These are phyloP conservation scores for Sebastolobus altivelis DNA, from an alignment of 2,797 vertebrate species.

Conservation along the genomic window DNA sequence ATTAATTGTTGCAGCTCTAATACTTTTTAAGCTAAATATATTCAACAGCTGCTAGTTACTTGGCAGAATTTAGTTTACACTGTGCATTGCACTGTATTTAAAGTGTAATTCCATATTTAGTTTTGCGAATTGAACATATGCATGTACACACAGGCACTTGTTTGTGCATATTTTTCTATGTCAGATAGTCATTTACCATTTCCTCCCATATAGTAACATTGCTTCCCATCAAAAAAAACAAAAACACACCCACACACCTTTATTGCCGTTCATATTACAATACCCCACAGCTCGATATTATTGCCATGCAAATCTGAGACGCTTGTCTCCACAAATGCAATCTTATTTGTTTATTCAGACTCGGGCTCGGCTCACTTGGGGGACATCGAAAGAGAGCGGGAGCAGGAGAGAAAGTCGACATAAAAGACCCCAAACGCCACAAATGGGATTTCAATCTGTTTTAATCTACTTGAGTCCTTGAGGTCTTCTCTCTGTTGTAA, in stretches of 20 bases:
- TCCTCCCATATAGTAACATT: slow-evolving; percentile 20
- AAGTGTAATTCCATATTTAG: neutral
- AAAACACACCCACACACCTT: slow-evolving; percentile 20
- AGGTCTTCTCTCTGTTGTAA: slow-evolving; percentile 74
- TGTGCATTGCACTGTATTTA: neutral
- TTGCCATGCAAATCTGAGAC: slow-evolving; percentile 62
- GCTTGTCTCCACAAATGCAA: slow-evolving; percentile 57
- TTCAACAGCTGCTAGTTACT: too few relatives aligned
- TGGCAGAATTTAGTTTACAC: neutral
- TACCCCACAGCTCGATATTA: slow-evolving; percentile 65
- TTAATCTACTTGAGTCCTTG: slow-evolving; percentile 80
- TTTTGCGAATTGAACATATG: neutral
- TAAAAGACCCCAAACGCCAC: slow-evolving; percentile 68
- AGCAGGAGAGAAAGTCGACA: slow-evolving; percentile 32
- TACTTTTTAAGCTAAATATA: too few relatives aligned
- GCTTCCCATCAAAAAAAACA: neutral
- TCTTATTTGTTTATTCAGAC: slow-evolving; percentile 67
- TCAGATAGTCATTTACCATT: slow-evolving; percentile 12
- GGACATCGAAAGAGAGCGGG: slow-evolving; percentile 27
- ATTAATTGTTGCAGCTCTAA: too few relatives aligned
- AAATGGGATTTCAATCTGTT: slow-evolving; percentile 84
- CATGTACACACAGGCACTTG: neutral
- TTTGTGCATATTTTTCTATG: neutral
- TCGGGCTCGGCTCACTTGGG: slow-evolving; percentile 42
- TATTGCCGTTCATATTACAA: slow-evolving; percentile 63